phyloP scores from a whole-genome alignment of 2,888 invertebrate species.

The Formica aserva region DNA sequence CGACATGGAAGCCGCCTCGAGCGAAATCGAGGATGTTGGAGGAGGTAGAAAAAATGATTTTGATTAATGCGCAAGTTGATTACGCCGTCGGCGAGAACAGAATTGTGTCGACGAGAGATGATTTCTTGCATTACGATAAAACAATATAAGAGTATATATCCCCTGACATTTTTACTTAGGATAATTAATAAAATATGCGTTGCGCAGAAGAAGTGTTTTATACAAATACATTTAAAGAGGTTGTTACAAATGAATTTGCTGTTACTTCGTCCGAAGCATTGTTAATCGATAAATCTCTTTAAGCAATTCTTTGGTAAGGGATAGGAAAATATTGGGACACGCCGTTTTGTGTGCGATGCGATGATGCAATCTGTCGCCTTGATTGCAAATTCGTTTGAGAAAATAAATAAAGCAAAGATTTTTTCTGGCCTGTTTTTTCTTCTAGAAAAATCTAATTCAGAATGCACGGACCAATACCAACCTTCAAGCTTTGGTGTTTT shows the following conservation, averaged over 20 bases:
- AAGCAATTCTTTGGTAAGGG: neutral
- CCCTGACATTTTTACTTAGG: neutral
- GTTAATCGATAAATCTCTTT: neutral
- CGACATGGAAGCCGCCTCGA: slow-evolving; percentile 10
- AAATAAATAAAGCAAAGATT: slow-evolving; percentile 1
- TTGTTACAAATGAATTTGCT: neutral
- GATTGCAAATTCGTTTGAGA: slow-evolving; percentile 16
- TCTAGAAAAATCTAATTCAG: neutral
- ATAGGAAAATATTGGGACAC: slow-evolving; percentile 1
- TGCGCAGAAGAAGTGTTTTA: neutral
- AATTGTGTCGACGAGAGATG: neutral
- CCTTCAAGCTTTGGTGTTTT: neutral
- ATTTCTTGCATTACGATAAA: slow-evolving; percentile 15
- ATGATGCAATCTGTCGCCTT: neutral
- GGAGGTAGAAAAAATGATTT: slow-evolving; percentile 23
- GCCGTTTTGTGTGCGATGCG: neutral
- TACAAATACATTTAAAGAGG: neutral
- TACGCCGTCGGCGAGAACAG: neutral
- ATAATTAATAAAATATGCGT: neutral
- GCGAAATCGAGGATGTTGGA: slow-evolving; percentile 13
- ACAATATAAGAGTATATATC: neutral
- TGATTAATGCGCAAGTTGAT: slow-evolving; percentile 35
- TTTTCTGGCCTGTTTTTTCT: neutral
- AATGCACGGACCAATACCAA: neutral
- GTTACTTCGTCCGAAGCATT: neutral